Evolutionary conservation across 1,140 invertebrate genomes (phyloP).

Genomic region (Musca domestica): DNA sequence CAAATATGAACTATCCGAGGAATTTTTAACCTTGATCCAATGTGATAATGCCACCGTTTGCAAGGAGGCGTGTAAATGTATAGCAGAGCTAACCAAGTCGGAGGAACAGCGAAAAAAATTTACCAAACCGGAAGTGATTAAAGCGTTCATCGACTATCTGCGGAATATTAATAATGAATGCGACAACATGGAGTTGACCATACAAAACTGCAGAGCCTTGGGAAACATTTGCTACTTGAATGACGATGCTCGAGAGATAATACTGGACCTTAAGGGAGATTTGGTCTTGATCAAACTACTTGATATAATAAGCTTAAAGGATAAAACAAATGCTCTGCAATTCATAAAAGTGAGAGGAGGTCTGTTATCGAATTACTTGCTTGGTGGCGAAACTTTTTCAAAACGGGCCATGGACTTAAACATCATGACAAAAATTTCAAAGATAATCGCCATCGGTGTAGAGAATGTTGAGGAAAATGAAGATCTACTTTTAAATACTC

Average conservation of each 20-base stretch:
- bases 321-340: conserved; percentile 50
- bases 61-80: conserved; percentile 60
- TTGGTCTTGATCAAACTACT: conserved; percentile 56
- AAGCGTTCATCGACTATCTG: conserved; percentile 58
- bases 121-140: conserved; percentile 61
- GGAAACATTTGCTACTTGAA: conserved; percentile 89
- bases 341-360: conserved; percentile 65
- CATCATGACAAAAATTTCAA: conserved; percentile 62
- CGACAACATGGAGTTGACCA: conserved; percentile 59
- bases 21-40: conserved; percentile 41
- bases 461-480: conserved; percentile 55
- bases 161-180: conserved; percentile 37
- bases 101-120: conserved; percentile 66
- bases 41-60: conserved; percentile 43
- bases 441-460: conserved; percentile 57
- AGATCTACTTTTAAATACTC: conserved; percentile 65
- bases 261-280: conserved; percentile 64
- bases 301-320: conserved; percentile 46
- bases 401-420: conserved; percentile 66
- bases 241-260: conserved; percentile 65
- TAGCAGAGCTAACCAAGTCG: conserved; percentile 72
- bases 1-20: conserved; percentile 49
- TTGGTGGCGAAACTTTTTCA: conserved; percentile 68
- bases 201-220: conserved; percentile 75
- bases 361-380: conserved; percentile 76